Conservation (phyloP, 2,797 vertebrate genomes). For the Pyrrhura leucotis region DNA sequence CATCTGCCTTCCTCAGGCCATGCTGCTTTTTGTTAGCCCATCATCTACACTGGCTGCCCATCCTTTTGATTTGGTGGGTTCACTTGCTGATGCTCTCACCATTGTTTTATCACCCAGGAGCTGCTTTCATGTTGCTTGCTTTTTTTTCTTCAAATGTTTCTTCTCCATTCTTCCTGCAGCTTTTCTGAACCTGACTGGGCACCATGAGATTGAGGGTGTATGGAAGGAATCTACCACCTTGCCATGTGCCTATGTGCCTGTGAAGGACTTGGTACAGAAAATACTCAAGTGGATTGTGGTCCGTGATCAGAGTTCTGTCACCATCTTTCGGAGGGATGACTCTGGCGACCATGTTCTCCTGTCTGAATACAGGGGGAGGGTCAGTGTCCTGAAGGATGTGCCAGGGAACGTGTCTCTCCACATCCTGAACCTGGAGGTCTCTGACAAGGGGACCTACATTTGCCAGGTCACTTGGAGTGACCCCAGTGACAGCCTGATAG, state of each 20-base stretch:
- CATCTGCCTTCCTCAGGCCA: rapidly evolving
- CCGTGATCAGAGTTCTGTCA: not conserved
- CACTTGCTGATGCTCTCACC: not conserved
- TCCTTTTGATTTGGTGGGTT: not conserved
- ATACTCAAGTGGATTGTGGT: constrained; percentile 43
- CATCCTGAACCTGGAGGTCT: constrained; percentile 58
- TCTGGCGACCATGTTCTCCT: constrained; percentile 55
- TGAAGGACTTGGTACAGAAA: constrained; percentile 46
- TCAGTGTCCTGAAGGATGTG: not conserved
- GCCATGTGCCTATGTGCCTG: constrained; percentile 61
- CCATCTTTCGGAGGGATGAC: constrained; percentile 52
- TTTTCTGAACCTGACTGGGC: constrained; percentile 43
- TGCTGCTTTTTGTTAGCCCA: rapidly evolving
- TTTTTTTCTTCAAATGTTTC: not conserved
- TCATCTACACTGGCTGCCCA: rapidly evolving
- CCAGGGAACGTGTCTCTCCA: constrained; percentile 69
- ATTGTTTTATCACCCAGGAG: rapidly evolving
- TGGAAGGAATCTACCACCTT: constrained; percentile 63
- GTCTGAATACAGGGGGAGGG: constrained; percentile 43
- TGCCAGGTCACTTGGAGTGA: constrained; percentile 71
- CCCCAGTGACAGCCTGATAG: constrained; percentile 31
- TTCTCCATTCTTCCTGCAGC: not conserved
- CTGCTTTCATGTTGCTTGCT: not conserved
- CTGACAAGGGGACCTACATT: constrained; percentile 62
- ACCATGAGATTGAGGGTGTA: not conserved